A percentile compares a stretch with the other conserved stretches of the same genome.
These are phyloP conservation scores for Martes martes DNA, from an alignment of 2,113 vertebrate species.

Conservation along the genomic window DNA sequence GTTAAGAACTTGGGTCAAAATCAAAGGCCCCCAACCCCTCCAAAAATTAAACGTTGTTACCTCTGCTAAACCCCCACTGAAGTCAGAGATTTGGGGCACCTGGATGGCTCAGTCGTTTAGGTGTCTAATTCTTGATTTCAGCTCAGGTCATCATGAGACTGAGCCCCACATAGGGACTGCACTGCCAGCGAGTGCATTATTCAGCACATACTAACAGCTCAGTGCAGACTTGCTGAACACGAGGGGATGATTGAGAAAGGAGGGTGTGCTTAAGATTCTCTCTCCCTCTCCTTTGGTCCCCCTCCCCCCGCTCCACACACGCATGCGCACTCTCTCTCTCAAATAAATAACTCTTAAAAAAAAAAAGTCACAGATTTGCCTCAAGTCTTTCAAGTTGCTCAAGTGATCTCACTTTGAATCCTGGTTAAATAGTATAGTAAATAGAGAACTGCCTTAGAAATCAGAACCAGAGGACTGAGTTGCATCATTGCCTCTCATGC, in stretches of 20 bases:
- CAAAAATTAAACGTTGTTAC: not conserved
- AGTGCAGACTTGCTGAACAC: too few relatives aligned
- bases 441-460: not conserved
- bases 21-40: not conserved
- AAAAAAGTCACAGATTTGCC: not conserved
- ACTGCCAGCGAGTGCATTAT: too few relatives aligned
- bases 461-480: not conserved
- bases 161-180: too few relatives aligned
- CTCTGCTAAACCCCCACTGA: not conserved
- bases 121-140: too few relatives aligned
- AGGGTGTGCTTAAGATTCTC: not conserved
- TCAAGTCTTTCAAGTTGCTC: not conserved
- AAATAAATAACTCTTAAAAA: not conserved
- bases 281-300: not conserved
- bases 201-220: too few relatives aligned
- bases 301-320: fast-evolving
- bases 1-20: not conserved
- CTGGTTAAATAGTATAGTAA: not conserved
- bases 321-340: fast-evolving
- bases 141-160: too few relatives aligned
- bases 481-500: not conserved
- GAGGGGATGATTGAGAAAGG: too few relatives aligned
- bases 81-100: not conserved
- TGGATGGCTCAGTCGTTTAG: not conserved
- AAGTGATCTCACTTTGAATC: not conserved